Evolutionary conservation across 1,140 invertebrate genomes (phyloP).

Genomic region (Brachionus manjavacas): DNA sequence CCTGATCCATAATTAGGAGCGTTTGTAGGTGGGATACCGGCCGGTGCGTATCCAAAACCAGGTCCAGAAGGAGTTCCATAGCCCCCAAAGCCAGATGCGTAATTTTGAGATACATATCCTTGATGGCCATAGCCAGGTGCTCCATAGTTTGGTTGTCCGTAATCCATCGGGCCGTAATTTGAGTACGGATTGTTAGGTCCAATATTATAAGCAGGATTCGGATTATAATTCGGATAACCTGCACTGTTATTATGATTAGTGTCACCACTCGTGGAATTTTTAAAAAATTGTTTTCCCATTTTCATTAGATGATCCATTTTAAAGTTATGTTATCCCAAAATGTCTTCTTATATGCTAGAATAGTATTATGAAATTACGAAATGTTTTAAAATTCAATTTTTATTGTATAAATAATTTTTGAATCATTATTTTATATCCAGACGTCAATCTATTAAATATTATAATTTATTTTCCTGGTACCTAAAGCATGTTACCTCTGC

Average conservation of each 20-base stretch:
- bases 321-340: not conserved
- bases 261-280: not conserved
- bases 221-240: not conserved
- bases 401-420: not conserved
- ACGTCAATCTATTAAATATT: not conserved
- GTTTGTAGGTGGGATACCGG: not conserved
- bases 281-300: not conserved
- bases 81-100: not conserved
- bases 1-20: not conserved
- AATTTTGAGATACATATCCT: not conserved
- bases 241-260: not conserved
- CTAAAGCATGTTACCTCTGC: not conserved
- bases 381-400: not conserved
- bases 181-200: not conserved
- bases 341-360: not conserved
- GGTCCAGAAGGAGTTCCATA: not conserved
- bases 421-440: not conserved
- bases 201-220: not conserved
- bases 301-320: slow-evolving; percentile 34
- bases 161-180: not conserved
- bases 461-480: not conserved
- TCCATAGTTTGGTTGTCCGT: not conserved
- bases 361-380: not conserved
- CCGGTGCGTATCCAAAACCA: not conserved
- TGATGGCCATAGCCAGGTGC: not conserved